A percentile compares a stretch with the other conserved stretches of the same genome.
Evolutionary conservation across 35 echinoderm and acorn worm species (phyloP).

Genomic region (Heliocidaris tuberculata): DNA sequence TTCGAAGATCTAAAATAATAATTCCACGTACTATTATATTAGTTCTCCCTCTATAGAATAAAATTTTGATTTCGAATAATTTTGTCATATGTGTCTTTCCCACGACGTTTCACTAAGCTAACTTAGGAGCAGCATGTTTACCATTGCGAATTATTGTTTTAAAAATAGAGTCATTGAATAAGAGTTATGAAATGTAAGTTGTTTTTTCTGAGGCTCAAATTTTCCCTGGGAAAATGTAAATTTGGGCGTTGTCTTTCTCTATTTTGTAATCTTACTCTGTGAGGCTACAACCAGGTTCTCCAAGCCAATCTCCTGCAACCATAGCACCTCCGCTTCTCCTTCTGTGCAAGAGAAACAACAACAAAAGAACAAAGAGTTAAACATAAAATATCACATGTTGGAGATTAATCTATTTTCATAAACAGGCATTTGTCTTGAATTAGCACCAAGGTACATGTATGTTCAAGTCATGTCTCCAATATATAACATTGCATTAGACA

Average conservation of each 20-base stretch:
- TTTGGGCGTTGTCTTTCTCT: background rate
- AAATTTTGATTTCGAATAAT: no score
- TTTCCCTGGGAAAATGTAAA: background rate
- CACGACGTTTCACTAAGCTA: no score
- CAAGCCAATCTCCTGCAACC: constrained; percentile 70
- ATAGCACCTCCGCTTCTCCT: constrained; percentile 68
- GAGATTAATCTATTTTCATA: no score
- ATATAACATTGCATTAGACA: no score
- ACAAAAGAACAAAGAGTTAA: background rate
- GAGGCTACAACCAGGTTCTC: constrained; percentile 52
- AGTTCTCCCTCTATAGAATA: no score
- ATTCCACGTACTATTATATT: no score
- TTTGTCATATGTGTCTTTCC: no score
- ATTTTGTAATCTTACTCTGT: constrained; percentile 43
- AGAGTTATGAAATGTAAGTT: background rate
- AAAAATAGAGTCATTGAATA: background rate
- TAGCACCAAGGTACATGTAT: no score
- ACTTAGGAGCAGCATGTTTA: no score
- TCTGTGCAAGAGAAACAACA: constrained; percentile 56
- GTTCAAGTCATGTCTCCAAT: no score
- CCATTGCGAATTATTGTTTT: background rate
- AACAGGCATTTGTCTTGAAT: no score
- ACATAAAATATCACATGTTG: background rate
- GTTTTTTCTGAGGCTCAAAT: background rate
- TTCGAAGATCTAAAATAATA: no score